Percentiles rank a stretch among this genome's conserved stretches.
These are phyloP conservation scores for Myotis pilosus DNA, from an alignment of 2,797 vertebrate genomes.

Conservation along the genomic window DNA sequence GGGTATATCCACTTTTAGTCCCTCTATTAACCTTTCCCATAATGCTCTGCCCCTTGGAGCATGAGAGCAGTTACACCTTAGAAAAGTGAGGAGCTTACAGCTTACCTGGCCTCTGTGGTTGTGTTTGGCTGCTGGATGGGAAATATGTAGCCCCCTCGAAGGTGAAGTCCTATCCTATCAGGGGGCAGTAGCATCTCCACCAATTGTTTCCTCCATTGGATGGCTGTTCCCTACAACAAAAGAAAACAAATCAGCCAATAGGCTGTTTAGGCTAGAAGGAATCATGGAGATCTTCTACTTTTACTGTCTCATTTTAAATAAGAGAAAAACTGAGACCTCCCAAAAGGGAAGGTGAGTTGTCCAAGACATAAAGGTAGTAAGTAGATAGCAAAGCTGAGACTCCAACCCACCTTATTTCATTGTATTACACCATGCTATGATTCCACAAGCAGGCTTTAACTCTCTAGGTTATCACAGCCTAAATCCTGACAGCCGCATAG, in stretches of 20 bases:
- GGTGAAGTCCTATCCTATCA: slow-evolving; percentile 92
- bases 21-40: not conserved
- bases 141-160: slow-evolving; percentile 93
- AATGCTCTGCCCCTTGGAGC: not conserved
- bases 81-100: slow-evolving; percentile 76
- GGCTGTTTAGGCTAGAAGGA: not conserved
- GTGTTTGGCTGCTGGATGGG: slow-evolving; percentile 88
- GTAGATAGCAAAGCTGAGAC: not conserved
- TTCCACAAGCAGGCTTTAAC: not conserved
- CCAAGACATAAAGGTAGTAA: not conserved
- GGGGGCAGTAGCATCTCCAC: slow-evolving; percentile 84
- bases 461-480: not conserved
- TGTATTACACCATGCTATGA: not conserved
- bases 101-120: slow-evolving; percentile 91
- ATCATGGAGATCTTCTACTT: not conserved
- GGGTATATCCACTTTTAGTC: not conserved
- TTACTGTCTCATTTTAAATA: not conserved
- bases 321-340: not conserved
- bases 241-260: not conserved
- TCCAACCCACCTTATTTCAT: not conserved
- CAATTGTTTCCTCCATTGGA: slow-evolving; percentile 67
- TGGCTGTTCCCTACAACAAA: slow-evolving; percentile 67
- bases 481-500: not conserved
- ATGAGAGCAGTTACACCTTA: not conserved
- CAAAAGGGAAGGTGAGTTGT: not conserved